A percentile compares a stretch with the other conserved stretches of the same genome.
phyloP scores from a whole-genome alignment of 2,888 invertebrate species.

The Agonopterix heracliana region DNA sequence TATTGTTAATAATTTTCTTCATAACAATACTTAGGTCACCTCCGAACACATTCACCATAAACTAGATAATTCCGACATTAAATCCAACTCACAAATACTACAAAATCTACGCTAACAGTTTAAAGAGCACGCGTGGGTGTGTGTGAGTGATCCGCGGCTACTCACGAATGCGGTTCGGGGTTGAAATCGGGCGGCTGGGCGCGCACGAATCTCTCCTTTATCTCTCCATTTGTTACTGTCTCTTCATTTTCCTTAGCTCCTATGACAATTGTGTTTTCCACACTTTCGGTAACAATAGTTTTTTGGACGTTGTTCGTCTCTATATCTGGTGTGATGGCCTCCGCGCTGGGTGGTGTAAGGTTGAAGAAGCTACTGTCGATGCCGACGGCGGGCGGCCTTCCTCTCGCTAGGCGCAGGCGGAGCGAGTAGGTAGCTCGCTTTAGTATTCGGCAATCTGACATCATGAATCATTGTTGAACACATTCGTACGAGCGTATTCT shows the following conservation, averaged over 20 bases:
- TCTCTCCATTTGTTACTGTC: constrained; percentile 17
- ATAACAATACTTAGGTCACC: no score
- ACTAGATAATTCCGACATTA: constrained; percentile 1
- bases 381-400: constrained; percentile 59
- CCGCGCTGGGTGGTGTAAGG: constrained; percentile 67
- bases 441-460: constrained; percentile 70
- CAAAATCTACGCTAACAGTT: constrained; percentile 1
- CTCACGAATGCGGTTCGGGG: constrained; percentile 73
- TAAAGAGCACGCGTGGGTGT: constrained; percentile 6
- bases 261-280: constrained; percentile 30
- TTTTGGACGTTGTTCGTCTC: constrained; percentile 10
- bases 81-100: constrained; percentile 14
- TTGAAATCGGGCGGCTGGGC: constrained; percentile 57
- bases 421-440: constrained; percentile 66
- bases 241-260: constrained; percentile 4
- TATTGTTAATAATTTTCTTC: no score
- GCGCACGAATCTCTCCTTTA: constrained; percentile 38
- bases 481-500: no score
- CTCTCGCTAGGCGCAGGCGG: constrained; percentile 58
- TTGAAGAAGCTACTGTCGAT: constrained; percentile 58
- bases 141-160: constrained; percentile 30
- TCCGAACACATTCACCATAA: neutral
- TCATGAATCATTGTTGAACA: constrained; percentile 19
- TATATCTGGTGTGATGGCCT: constrained; percentile 51
- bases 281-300: constrained; percentile 22